Conservation (phyloP, 2,888 invertebrate genomes). For the Entomobrya proxima region DNA sequence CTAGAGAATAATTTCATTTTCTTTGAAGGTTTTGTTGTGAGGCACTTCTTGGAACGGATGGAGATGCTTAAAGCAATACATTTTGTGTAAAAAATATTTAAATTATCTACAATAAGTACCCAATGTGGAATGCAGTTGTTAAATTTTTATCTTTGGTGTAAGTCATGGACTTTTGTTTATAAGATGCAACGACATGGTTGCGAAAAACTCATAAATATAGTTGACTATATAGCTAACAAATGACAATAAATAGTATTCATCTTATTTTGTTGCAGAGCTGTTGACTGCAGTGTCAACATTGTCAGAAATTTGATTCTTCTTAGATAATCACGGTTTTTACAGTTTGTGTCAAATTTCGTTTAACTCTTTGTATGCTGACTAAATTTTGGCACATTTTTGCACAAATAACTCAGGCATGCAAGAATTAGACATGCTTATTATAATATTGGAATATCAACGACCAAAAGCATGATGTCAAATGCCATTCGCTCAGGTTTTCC, state of each 20-base stretch:
- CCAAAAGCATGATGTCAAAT: background rate
- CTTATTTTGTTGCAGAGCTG: no score
- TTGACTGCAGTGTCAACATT: background rate
- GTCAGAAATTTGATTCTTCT: background rate
- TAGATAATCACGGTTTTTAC: conserved; percentile 5
- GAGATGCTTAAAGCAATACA: background rate
- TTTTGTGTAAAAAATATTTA: background rate
- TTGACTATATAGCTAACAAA: no score
- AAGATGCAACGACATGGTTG: background rate
- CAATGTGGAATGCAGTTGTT: background rate
- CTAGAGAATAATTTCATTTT: background rate
- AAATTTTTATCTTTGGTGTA: background rate
- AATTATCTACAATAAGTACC: background rate
- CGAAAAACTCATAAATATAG: background rate
- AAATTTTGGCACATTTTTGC: conserved; percentile 14
- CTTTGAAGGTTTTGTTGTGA: background rate
- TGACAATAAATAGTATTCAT: no score
- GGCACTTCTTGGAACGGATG: conserved; percentile 26
- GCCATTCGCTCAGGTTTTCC: background rate
- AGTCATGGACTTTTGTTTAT: background rate
- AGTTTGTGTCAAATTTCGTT: background rate
- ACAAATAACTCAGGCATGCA: conserved; percentile 16
- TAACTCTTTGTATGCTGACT: background rate
- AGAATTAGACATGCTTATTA: conserved; percentile 17
- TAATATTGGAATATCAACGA: background rate